These are phyloP conservation scores for Pollenia angustigena DNA, from an alignment of 2,888 invertebrate species.

Conservation along the genomic window DNA sequence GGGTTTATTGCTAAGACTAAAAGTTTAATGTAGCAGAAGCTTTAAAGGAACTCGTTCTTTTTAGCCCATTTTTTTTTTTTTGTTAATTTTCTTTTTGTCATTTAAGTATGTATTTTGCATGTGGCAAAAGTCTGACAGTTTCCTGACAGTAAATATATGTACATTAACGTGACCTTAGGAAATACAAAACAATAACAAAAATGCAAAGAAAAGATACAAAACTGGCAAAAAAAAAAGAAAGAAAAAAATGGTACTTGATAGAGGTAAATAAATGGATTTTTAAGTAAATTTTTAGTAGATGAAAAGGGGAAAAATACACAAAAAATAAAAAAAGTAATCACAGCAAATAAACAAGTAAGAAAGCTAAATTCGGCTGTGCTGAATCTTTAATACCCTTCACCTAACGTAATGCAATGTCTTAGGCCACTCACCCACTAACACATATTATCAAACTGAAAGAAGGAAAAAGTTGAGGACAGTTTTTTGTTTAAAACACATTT, in stretches of 20 bases:
- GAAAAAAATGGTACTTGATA: conserved; percentile 14
- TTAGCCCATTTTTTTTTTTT: not conserved
- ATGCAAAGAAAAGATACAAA: not conserved
- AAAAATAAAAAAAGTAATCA: not conserved
- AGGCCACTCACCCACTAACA: too few relatives aligned
- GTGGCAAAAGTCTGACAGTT: conserved; percentile 61
- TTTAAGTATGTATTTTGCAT: conserved; percentile 46
- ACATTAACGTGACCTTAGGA: conserved; percentile 67
- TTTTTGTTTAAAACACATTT: too few relatives aligned
- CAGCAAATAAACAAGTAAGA: too few relatives aligned
- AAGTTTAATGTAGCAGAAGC: conserved; percentile 53
- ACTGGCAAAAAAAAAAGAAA: not conserved
- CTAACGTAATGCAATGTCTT: too few relatives aligned
- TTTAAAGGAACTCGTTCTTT: conserved; percentile 17
- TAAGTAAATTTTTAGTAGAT: conserved; percentile 30
- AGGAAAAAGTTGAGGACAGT: too few relatives aligned
- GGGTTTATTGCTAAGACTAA: conserved; percentile 33
- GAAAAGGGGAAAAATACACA: not conserved
- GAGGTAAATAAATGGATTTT: conserved; percentile 53
- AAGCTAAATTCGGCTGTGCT: too few relatives aligned
- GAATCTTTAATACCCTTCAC: too few relatives aligned
- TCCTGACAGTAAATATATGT: conserved; percentile 59
- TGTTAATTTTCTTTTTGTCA: not conserved
- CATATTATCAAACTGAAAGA: too few relatives aligned
- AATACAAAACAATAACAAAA: not conserved